phyloP scores from a whole-genome alignment of 2,888 invertebrate species.

The Epistrophella euchroma region DNA sequence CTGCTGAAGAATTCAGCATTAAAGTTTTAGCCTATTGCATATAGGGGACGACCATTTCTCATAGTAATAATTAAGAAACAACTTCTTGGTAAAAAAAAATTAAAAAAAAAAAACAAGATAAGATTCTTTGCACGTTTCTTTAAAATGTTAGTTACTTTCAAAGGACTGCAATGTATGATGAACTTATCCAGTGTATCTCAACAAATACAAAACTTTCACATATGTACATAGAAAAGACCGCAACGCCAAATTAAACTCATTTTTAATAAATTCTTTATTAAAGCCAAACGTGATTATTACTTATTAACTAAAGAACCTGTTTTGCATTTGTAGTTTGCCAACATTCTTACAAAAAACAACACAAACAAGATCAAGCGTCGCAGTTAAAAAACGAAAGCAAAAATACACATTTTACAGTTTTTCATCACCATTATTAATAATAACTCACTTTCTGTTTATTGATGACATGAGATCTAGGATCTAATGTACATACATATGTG shows the following conservation, averaged over 20 bases:
- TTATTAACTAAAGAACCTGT: slow-evolving; percentile 20
- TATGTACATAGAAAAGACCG: not conserved
- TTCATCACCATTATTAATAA: slow-evolving; percentile 6
- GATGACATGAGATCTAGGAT: slow-evolving; percentile 7
- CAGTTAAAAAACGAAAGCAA: slow-evolving; percentile 38
- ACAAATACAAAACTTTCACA: not conserved
- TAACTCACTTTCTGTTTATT: slow-evolving; percentile 54
- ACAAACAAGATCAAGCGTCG: slow-evolving; percentile 3
- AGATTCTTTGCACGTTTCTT: not conserved
- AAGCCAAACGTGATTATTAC: not conserved
- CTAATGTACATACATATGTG: not conserved
- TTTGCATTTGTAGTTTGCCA: slow-evolving; percentile 7
- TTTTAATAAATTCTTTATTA: not conserved
- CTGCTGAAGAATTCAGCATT: no score
- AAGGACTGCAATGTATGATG: not conserved
- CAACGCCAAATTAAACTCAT: not conserved
- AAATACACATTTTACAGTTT: slow-evolving; percentile 5
- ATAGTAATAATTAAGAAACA: no score
- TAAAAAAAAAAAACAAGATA: no score
- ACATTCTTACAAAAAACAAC: not conserved
- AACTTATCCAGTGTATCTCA: not conserved
- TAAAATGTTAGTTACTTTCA: not conserved
- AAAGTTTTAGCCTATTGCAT: no score
- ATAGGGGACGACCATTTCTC: no score
- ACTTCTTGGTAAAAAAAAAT: no score